phyloP scores from a whole-genome alignment of 1,140 invertebrate genomes.

The Tetranychus urticae region DNA sequence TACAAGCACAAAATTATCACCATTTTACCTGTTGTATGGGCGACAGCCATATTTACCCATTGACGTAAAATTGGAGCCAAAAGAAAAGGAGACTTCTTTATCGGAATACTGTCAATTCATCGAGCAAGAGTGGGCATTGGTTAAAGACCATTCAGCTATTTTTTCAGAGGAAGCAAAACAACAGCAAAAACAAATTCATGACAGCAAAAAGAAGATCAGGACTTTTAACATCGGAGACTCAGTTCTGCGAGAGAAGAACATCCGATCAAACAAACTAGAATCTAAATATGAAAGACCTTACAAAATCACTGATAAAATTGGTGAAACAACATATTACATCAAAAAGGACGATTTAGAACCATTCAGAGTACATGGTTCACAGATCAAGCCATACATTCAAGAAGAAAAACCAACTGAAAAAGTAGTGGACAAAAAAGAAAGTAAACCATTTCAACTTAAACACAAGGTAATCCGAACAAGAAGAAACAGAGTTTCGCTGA shows the following conservation, averaged over 20 bases:
- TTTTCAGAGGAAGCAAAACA: background rate
- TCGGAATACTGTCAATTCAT: background rate
- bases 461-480: no score
- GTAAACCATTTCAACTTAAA: no score
- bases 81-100: background rate
- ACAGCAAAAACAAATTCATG: background rate
- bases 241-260: background rate
- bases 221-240: background rate
- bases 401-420: no score
- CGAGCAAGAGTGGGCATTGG: background rate
- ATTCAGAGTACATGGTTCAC: no score
- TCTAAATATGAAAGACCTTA: background rate
- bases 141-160: background rate
- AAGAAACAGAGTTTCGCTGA: no score
- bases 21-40: no score
- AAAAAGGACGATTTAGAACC: no score
- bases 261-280: background rate
- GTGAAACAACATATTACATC: background rate
- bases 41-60: background rate
- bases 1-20: no score
- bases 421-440: no score
- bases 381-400: no score
- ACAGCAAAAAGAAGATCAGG: background rate
- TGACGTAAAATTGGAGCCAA: background rate
- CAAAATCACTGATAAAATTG: background rate